Conservation (phyloP, 2,888 invertebrate genomes). For the Drosophila austrosaltans region DNA sequence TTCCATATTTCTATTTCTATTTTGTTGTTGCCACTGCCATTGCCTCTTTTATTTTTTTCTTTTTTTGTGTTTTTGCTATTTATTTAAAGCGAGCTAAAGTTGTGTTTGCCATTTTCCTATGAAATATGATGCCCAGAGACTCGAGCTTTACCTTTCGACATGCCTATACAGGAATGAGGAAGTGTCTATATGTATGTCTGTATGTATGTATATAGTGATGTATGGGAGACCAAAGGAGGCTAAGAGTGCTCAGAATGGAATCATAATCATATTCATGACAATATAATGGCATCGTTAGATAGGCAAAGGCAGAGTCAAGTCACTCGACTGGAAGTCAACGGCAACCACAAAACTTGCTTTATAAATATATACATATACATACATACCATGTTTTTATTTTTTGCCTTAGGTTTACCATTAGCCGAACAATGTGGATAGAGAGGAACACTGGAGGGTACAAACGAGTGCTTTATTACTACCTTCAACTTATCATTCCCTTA, state of each 20-base stretch:
- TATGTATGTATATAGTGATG: background rate
- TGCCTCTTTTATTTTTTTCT: background rate
- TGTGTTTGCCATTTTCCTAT: slow-evolving; percentile 19
- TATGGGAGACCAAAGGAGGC: background rate
- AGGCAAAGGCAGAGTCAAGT: slow-evolving; percentile 28
- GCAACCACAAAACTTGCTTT: slow-evolving; percentile 50
- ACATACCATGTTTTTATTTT: background rate
- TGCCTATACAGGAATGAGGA: background rate
- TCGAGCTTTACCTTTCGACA: slow-evolving; percentile 27
- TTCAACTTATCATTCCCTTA: slow-evolving; percentile 2
- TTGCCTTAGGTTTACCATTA: slow-evolving; percentile 54
- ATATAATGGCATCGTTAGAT: slow-evolving; percentile 65
- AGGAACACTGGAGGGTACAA: background rate
- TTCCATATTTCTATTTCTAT: slow-evolving; percentile 3
- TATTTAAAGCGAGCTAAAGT: slow-evolving; percentile 38
- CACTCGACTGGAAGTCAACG: slow-evolving; percentile 45
- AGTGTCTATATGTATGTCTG: slow-evolving; percentile 1
- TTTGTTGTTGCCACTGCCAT: slow-evolving; percentile 1
- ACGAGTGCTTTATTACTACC: slow-evolving; percentile 1
- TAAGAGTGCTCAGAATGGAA: slow-evolving; percentile 7
- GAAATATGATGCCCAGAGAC: slow-evolving; percentile 30
- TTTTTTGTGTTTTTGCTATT: slow-evolving; percentile 28
- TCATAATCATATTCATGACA: slow-evolving; percentile 74
- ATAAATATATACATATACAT: background rate
- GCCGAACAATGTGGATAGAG: background rate